Evolutionary conservation across 2,888 invertebrate species (phyloP).

Genomic region (Frankliniella fusca): DNA sequence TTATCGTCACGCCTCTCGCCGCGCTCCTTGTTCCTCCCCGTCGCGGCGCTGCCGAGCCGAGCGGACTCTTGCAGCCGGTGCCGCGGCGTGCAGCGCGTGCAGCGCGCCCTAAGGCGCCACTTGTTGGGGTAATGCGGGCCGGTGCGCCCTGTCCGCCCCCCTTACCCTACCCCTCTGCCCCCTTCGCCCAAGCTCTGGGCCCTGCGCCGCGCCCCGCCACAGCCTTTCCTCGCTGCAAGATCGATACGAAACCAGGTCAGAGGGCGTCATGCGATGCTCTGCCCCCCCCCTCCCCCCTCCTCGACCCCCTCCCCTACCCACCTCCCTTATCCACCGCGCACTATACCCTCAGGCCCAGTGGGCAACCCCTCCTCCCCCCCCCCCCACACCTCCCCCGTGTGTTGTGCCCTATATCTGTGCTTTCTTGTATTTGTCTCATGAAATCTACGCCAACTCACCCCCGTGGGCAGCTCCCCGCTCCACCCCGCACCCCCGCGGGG

Average conservation of each 20-base stretch:
- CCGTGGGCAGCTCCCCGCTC: neutral
- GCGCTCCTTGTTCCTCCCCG: neutral
- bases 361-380: neutral
- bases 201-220: neutral
- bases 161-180: neutral
- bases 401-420: neutral
- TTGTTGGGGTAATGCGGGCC: conserved; percentile 19
- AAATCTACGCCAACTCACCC: neutral
- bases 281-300: neutral
- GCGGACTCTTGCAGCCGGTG: neutral
- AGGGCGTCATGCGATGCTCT: neutral
- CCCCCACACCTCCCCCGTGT: neutral
- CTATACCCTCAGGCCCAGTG: no score
- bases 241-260: conserved; percentile 24
- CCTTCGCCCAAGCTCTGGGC: no score
- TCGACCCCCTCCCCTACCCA: neutral
- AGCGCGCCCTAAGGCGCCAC: conserved; percentile 14
- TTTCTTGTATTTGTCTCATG: neutral
- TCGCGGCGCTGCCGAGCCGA: neutral
- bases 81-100: neutral
- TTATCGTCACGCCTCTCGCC: neutral
- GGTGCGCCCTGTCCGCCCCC: no score
- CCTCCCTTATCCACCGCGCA: neutral
- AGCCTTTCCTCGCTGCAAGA: neutral
- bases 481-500: neutral